Conservation (phyloP, 1,140 invertebrate species). For the Formica selysi region DNA sequence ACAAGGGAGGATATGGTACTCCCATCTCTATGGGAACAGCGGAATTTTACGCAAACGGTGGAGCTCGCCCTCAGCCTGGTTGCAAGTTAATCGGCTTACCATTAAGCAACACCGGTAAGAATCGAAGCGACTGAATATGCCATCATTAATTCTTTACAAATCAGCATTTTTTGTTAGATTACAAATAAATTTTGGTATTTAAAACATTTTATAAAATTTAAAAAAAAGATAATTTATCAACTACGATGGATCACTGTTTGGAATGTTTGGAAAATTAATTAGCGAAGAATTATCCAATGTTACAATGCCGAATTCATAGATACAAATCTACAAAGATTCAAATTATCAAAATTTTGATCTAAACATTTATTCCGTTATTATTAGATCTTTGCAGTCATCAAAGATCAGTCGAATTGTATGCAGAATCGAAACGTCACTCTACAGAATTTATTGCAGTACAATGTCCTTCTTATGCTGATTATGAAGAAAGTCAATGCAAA, state of each 20-base stretch:
- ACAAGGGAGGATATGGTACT: constrained; percentile 85
- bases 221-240: background rate
- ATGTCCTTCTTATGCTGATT: constrained; percentile 68
- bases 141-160: background rate
- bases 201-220: background rate
- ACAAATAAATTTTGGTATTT: background rate
- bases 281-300: background rate
- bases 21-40: constrained; percentile 85
- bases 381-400: constrained; percentile 89
- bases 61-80: constrained; percentile 88
- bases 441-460: constrained; percentile 80
- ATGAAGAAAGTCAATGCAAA: background rate
- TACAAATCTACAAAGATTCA: background rate
- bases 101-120: background rate
- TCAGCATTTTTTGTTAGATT: background rate
- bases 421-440: constrained; percentile 86
- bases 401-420: constrained; percentile 88
- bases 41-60: constrained; percentile 91
- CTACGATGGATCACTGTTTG: background rate
- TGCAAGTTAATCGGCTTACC: constrained; percentile 79
- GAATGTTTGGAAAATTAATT: background rate
- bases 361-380: background rate
- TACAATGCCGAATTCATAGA: background rate
- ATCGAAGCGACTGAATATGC: background rate
- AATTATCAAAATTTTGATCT: background rate